These are phyloP conservation scores for Oreochromis aureus DNA, from an alignment of 2,113 vertebrate genomes.

Conservation along the genomic window DNA sequence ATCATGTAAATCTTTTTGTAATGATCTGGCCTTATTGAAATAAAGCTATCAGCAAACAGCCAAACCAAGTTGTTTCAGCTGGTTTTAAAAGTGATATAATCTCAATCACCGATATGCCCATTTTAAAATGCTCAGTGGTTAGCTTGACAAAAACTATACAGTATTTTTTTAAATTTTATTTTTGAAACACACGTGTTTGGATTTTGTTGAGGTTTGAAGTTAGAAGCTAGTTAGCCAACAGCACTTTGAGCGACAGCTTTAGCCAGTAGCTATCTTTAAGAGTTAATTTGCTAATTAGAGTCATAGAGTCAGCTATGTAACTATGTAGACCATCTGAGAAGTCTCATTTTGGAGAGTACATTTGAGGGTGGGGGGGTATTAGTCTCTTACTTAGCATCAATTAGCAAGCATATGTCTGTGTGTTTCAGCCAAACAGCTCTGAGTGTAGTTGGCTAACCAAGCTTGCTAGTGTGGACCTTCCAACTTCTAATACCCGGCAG, in stretches of 20 bases:
- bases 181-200: neutral
- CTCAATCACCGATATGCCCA: neutral
- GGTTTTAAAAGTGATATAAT: neutral
- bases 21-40: neutral
- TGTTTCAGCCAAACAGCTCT: neutral
- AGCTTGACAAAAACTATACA: neutral
- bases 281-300: no score
- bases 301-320: neutral
- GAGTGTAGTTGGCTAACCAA: neutral
- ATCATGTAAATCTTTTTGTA: neutral
- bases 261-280: neutral
- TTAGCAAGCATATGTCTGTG: neutral
- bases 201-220: neutral
- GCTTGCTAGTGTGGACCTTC: neutral
- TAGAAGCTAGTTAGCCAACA: neutral
- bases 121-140: neutral
- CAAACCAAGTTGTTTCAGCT: neutral
- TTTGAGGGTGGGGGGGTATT: neutral
- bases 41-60: neutral
- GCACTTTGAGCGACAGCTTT: accelerated
- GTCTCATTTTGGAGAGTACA: neutral
- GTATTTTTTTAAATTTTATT: neutral
- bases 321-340: neutral
- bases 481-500: neutral
- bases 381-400: neutral